phyloP scores from a whole-genome alignment of 2,113 vertebrate species.

The Vimba vimba region DNA sequence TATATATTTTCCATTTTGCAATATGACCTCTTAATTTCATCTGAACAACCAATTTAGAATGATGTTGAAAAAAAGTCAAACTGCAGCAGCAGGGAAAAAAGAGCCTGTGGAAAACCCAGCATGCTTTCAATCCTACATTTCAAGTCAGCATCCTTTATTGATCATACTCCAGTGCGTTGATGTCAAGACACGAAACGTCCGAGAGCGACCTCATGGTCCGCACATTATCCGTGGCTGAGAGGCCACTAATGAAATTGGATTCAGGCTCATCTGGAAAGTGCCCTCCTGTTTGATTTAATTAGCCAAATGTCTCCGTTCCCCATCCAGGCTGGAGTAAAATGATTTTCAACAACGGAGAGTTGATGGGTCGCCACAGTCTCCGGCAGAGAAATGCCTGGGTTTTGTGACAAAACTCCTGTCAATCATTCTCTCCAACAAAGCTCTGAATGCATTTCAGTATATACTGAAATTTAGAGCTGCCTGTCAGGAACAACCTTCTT shows the following conservation, averaged over 20 bases:
- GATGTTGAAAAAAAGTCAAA: neutral
- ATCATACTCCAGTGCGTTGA: slow-evolving; percentile 37
- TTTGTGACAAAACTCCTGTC: slow-evolving; percentile 24
- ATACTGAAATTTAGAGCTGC: neutral
- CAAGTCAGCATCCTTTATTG: slow-evolving; percentile 25
- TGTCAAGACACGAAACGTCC: slow-evolving; percentile 32
- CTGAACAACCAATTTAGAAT: neutral
- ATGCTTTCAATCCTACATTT: slow-evolving; percentile 1
- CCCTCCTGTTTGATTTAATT: slow-evolving; percentile 66
- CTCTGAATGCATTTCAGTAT: neutral
- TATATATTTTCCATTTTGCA: neutral
- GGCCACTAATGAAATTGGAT: slow-evolving; percentile 54
- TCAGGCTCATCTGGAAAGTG: slow-evolving; percentile 54
- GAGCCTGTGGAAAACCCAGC: neutral
- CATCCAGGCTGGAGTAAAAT: slow-evolving; percentile 60
- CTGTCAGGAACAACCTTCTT: neutral
- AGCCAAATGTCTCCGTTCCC: slow-evolving; percentile 59
- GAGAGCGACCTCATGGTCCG: slow-evolving; percentile 33
- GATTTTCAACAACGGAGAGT: slow-evolving; percentile 68
- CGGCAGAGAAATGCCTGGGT: slow-evolving; percentile 36
- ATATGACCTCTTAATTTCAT: slow-evolving; percentile 3
- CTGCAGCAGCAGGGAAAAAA: neutral
- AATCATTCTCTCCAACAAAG: neutral
- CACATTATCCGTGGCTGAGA: slow-evolving; percentile 35
- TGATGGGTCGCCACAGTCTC: slow-evolving; percentile 62